Conservation (phyloP, 2,888 invertebrate genomes). For the Mongoloraphidia duomilia region DNA sequence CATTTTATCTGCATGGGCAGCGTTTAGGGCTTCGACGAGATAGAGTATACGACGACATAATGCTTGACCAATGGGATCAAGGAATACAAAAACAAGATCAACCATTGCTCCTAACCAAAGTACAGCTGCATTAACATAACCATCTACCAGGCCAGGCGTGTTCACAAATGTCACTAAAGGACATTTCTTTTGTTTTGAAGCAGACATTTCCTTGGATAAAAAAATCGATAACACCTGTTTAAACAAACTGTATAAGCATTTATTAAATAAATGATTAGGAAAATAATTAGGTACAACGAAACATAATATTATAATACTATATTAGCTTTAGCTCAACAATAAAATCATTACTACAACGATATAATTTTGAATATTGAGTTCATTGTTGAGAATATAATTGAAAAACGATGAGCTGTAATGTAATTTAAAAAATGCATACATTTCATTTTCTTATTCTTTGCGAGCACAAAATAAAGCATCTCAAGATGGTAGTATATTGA, state of each 20-base stretch:
- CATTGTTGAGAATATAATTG: too few species aligned
- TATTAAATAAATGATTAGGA: too few species aligned
- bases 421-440: too few species aligned
- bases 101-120: constrained; percentile 37
- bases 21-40: constrained; percentile 36
- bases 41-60: constrained; percentile 39
- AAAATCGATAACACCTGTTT: constrained; percentile 36
- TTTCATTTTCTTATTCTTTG: too few species aligned
- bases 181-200: constrained; percentile 40
- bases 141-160: constrained; percentile 43
- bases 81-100: constrained; percentile 42
- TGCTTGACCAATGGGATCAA: constrained; percentile 43
- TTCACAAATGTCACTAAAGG: constrained; percentile 40
- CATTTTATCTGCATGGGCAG: constrained; percentile 35
- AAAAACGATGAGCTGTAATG: too few species aligned
- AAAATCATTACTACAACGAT: too few species aligned
- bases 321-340: too few species aligned
- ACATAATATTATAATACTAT: too few species aligned
- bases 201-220: constrained; percentile 37
- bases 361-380: too few species aligned
- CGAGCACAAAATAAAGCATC: too few species aligned
- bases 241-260: neutral
- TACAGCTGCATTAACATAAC: constrained; percentile 38
- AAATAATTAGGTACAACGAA: too few species aligned
- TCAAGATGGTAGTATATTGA: too few species aligned